These are phyloP conservation scores for Strix aluco DNA, from an alignment of 2,113 vertebrate genomes.

Conservation along the genomic window DNA sequence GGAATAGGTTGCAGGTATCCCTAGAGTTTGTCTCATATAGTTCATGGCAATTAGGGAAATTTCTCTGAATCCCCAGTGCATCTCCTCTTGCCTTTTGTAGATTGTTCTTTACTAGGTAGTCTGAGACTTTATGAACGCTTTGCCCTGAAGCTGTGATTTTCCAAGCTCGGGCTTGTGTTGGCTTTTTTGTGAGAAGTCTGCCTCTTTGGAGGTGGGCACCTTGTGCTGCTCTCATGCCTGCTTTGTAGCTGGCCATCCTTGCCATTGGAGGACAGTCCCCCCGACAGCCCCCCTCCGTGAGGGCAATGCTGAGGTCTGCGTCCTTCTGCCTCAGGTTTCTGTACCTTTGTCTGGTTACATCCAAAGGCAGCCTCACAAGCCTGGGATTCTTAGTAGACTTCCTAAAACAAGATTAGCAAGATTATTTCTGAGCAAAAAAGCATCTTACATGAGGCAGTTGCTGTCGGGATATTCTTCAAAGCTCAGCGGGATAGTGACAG, in stretches of 20 bases:
- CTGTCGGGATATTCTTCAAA: neutral
- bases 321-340: neutral
- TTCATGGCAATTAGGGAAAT: neutral
- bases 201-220: neutral
- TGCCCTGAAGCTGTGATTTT: neutral
- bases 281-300: accelerated
- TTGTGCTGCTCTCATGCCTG: neutral
- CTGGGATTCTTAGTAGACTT: neutral
- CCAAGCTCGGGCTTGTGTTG: neutral
- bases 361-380: neutral
- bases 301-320: accelerated
- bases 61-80: neutral
- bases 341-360: neutral
- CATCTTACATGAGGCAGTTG: neutral
- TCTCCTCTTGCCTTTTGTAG: neutral
- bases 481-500: neutral
- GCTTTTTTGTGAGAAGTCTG: neutral
- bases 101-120: neutral
- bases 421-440: neutral
- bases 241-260: neutral
- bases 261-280: too few species aligned
- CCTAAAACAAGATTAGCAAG: neutral
- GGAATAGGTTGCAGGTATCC: neutral
- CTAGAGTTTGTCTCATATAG: neutral
- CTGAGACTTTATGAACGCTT: neutral